Percentiles rank a stretch among this genome's conserved stretches.
These are phyloP conservation scores for Erannis defoliaria DNA, from an alignment of 2,888 invertebrate species.

Conservation along the genomic window DNA sequence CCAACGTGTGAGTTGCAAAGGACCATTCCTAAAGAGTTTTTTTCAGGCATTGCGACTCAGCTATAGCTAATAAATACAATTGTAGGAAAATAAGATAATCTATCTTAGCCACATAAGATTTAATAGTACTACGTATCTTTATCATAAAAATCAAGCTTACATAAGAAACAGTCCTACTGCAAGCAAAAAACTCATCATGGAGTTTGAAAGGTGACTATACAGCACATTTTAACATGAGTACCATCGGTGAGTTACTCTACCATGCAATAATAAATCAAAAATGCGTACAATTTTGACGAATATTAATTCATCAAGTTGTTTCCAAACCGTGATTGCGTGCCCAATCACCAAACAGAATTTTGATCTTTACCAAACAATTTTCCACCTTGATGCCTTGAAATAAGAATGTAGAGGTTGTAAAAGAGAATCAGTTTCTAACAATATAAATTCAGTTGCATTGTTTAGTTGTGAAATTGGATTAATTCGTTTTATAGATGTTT, in stretches of 20 bases:
- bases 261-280: constrained; percentile 63
- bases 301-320: constrained; percentile 79
- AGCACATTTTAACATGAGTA: neutral
- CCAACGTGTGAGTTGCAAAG: neutral
- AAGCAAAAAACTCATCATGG: neutral
- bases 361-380: constrained; percentile 29
- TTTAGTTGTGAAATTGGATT: constrained; percentile 35
- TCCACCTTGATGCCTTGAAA: constrained; percentile 11
- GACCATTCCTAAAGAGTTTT: no score
- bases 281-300: constrained; percentile 75
- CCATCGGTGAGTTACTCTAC: neutral
- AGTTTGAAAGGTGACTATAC: neutral
- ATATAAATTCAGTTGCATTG: constrained; percentile 35
- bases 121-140: no score
- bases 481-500: constrained; percentile 35
- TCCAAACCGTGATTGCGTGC: constrained; percentile 79
- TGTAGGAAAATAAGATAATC: no score
- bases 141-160: neutral
- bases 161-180: neutral
- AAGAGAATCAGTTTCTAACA: constrained; percentile 15
- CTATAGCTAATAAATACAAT: no score
- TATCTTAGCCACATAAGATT: no score
- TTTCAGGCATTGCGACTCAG: no score
- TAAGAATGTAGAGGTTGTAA: constrained; percentile 12
- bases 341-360: constrained; percentile 62